Evolutionary conservation across 2,113 vertebrate species (phyloP).

Genomic region (Megaptera novaeangliae): DNA sequence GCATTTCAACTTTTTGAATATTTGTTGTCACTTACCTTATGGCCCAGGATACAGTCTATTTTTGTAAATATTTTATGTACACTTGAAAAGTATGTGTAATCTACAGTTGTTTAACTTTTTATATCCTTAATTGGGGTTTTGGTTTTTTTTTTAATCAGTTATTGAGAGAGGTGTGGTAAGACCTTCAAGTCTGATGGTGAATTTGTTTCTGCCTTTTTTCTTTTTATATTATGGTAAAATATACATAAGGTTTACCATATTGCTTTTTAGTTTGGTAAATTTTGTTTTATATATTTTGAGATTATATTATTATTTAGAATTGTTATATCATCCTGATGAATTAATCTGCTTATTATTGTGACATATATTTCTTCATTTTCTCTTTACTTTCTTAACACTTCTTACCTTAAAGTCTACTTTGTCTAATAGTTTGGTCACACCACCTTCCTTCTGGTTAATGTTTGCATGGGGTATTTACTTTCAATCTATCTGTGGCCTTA

Average conservation of each 20-base stretch:
- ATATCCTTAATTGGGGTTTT: neutral
- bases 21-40: neutral
- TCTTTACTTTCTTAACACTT: neutral
- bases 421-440: neutral
- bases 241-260: neutral
- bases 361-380: neutral
- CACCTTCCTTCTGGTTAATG: neutral
- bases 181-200: neutral
- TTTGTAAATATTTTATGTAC: neutral
- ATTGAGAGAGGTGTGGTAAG: neutral
- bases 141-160: neutral
- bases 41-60: neutral
- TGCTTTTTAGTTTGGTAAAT: neutral
- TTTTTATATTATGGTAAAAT: neutral
- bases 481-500: neutral
- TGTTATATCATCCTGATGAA: neutral
- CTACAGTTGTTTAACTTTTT: neutral
- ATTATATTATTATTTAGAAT: neutral
- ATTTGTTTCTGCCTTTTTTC: neutral
- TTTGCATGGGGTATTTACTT: neutral
- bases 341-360: neutral
- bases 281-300: neutral
- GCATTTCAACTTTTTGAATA: neutral
- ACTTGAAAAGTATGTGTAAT: neutral
- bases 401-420: neutral